phyloP scores from a whole-genome alignment of 2,113 vertebrate genomes.

The Elachura formosa region DNA sequence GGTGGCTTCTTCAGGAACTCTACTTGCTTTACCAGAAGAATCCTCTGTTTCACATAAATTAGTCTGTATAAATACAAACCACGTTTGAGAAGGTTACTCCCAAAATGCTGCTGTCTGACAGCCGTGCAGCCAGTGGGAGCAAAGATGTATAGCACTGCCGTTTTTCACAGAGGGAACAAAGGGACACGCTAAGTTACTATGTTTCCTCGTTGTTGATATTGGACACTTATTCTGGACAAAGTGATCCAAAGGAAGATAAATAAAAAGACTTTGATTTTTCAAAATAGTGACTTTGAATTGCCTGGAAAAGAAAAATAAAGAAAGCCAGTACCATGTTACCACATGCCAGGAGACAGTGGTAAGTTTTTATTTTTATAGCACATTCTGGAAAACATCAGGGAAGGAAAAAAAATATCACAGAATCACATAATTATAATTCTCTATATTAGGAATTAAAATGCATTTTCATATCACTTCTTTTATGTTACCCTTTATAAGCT shows the following conservation, averaged over 20 bases:
- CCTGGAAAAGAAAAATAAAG: slow-evolving; percentile 58
- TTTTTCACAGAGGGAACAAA: slow-evolving; percentile 29
- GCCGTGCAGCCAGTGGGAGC: background rate
- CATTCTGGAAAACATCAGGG: slow-evolving; percentile 59
- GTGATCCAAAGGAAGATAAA: slow-evolving; percentile 61
- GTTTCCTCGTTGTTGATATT: slow-evolving; percentile 45
- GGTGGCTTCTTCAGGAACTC: background rate
- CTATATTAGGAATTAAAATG: slow-evolving; percentile 35
- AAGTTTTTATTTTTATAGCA: slow-evolving; percentile 60
- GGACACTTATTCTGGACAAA: slow-evolving; percentile 16
- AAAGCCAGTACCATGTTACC: slow-evolving; percentile 40
- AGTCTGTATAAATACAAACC: background rate
- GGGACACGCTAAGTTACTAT: background rate
- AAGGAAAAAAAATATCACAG: slow-evolving; percentile 13
- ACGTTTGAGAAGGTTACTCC: background rate
- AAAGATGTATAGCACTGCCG: background rate
- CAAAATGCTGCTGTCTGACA: background rate
- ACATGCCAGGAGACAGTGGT: slow-evolving; percentile 64
- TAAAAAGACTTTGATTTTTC: slow-evolving; percentile 56
- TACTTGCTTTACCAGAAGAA: background rate
- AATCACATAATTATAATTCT: slow-evolving; percentile 45
- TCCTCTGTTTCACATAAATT: slow-evolving; percentile 33
- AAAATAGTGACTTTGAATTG: slow-evolving; percentile 59
- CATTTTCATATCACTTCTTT: slow-evolving; percentile 8
- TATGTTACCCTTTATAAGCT: background rate